These are phyloP conservation scores for Sminthurinus aureus DNA, from an alignment of 2,888 invertebrate species.

Conservation along the genomic window DNA sequence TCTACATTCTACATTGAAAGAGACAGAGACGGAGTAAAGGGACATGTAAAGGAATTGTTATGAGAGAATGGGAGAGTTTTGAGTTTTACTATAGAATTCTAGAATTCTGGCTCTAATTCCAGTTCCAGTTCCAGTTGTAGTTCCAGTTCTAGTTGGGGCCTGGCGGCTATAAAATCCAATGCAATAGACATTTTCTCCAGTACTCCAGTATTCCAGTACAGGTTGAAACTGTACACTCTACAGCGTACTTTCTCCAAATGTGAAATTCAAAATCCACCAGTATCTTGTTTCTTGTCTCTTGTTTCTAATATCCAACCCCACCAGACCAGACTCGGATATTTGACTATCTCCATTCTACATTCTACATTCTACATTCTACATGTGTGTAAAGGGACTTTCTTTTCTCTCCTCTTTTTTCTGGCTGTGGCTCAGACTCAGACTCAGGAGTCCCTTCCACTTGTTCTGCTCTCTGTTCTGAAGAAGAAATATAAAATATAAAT, in stretches of 20 bases:
- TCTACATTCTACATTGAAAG: background rate
- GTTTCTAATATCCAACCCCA: background rate
- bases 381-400: background rate
- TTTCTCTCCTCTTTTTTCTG: background rate
- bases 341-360: too few relatives aligned
- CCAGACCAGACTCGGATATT: background rate
- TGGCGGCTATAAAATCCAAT: background rate
- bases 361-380: too few relatives aligned
- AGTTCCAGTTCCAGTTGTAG: background rate
- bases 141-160: background rate
- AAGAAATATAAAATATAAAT: background rate
- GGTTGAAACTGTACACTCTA: too few relatives aligned
- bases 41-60: background rate
- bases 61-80: background rate
- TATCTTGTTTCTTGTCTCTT: background rate
- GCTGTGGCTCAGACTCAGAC: too few relatives aligned
- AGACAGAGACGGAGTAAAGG: background rate
- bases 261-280: too few relatives aligned
- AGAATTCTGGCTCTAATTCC: background rate
- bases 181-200: background rate
- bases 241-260: background rate
- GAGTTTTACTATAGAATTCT: background rate
- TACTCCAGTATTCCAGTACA: too few relatives aligned
- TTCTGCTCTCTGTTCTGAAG: too few relatives aligned
- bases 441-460: too few relatives aligned